Evolutionary conservation across 2,888 invertebrate genomes (phyloP).

Genomic region (Ephialtes manifestator): DNA sequence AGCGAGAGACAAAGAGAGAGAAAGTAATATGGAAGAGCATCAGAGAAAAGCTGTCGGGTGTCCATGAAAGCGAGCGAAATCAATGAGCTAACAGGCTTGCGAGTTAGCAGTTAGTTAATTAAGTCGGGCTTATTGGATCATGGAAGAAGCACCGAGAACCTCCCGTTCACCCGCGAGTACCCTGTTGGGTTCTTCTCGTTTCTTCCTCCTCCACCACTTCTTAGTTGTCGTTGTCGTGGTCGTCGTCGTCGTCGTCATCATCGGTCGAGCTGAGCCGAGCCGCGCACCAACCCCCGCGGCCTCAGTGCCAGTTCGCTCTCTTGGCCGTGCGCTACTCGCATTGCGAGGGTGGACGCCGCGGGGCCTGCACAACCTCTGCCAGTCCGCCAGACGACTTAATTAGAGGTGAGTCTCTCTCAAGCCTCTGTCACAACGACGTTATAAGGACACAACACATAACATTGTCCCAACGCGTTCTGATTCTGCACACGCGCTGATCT

Average conservation of each 20-base stretch:
- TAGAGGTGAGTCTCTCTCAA: slow-evolving; percentile 83
- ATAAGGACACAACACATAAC: slow-evolving; percentile 72
- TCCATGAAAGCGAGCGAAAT: slow-evolving; percentile 75
- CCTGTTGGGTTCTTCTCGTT: slow-evolving; percentile 49
- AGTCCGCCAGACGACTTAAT: slow-evolving; percentile 83
- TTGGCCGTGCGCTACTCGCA: slow-evolving; percentile 70
- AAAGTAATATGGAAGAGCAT: slow-evolving; percentile 33
- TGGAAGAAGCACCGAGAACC: slow-evolving; percentile 78
- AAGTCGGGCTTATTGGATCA: slow-evolving; percentile 86
- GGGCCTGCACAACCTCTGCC: slow-evolving; percentile 79
- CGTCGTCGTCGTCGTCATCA: slow-evolving; percentile 53
- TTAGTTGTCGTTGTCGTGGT: slow-evolving; percentile 73
- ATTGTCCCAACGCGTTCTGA: neutral
- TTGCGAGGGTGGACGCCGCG: slow-evolving; percentile 82
- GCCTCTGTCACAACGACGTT: slow-evolving; percentile 63
- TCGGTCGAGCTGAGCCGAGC: slow-evolving; percentile 34
- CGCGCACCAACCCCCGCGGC: slow-evolving; percentile 66
- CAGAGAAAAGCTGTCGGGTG: slow-evolving; percentile 32
- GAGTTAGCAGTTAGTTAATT: slow-evolving; percentile 85
- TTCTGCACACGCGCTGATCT: neutral
- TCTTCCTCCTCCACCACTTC: slow-evolving; percentile 39
- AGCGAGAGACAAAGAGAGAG: slow-evolving; percentile 15
- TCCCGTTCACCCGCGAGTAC: slow-evolving; percentile 60
- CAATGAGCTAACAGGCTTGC: slow-evolving; percentile 85
- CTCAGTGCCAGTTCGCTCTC: slow-evolving; percentile 65